Percentiles rank a stretch among this genome's conserved stretches.
Conservation (phyloP, 2,797 vertebrate species). For the Sibirionetta formosa region DNA sequence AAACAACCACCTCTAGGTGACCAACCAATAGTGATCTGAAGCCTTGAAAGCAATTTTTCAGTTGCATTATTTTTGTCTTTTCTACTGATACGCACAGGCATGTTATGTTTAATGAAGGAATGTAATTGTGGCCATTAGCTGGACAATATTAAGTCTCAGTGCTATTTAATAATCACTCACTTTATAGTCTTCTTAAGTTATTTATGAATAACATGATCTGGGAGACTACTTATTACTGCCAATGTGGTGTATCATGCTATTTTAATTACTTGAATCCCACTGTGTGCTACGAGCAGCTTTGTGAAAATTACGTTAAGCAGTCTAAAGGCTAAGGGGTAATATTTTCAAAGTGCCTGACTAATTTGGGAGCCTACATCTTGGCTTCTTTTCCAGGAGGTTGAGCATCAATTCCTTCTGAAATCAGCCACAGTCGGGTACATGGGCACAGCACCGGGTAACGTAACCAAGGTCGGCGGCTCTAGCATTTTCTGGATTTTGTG, state of each 20-base stretch:
- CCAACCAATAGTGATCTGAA: not conserved
- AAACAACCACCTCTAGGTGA: not conserved
- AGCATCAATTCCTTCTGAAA: not conserved
- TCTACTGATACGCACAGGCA: not conserved
- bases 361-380: conserved; percentile 1
- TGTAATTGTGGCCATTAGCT: not conserved
- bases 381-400: not conserved
- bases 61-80: not conserved
- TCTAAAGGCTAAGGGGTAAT: conserved; percentile 8
- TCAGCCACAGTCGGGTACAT: not conserved
- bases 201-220: conserved; percentile 37
- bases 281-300: conserved; percentile 32
- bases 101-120: not conserved
- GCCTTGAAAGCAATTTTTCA: not conserved
- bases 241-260: not conserved
- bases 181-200: not conserved
- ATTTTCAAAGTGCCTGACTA: conserved; percentile 32
- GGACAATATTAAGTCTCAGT: not conserved
- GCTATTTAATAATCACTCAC: not conserved
- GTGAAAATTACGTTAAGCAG: conserved; percentile 37
- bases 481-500: not conserved
- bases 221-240: not conserved
- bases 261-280: conserved; percentile 54
- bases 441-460: not conserved
- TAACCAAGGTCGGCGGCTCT: not conserved